phyloP scores from a whole-genome alignment of 64 coral and sea anemone genomes.

The Montipora capricornis region DNA sequence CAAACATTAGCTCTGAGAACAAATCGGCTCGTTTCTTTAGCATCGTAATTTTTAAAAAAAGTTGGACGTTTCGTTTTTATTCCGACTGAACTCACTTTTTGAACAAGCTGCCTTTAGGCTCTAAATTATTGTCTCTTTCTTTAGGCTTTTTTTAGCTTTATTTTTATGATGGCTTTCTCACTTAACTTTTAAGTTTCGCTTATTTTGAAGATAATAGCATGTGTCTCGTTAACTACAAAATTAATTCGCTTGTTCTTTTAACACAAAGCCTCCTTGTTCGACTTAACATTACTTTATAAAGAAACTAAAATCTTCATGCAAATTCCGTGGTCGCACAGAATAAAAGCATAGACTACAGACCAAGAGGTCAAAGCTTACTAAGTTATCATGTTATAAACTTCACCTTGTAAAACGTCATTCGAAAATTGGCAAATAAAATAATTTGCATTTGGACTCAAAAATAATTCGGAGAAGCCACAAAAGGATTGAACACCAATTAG shows the following conservation, averaged over 20 bases:
- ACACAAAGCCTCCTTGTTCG: not conserved
- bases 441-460: too few species aligned
- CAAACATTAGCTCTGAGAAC: too few species aligned
- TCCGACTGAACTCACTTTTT: too few species aligned
- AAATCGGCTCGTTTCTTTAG: too few species aligned
- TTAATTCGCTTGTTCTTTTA: not conserved
- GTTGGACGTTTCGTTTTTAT: not conserved
- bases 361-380: constrained; percentile 17
- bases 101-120: too few species aligned
- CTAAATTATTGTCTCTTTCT: not conserved
- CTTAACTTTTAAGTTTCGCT: too few species aligned
- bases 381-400: not conserved
- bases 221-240: too few species aligned
- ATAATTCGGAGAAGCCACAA: not conserved
- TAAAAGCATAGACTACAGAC: not conserved
- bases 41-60: too few species aligned
- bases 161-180: too few species aligned
- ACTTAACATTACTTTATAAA: not conserved
- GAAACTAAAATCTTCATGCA: not conserved
- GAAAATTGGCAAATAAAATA: not conserved
- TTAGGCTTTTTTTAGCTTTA: not conserved
- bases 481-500: not conserved
- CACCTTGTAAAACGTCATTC: not conserved
- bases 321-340: constrained; percentile 26
- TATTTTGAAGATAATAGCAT: too few species aligned